Percentiles rank a stretch among this genome's conserved stretches.
These are phyloP conservation scores for Pluvialis apricaria DNA, from an alignment of 2,113 vertebrate species.

Conservation along the genomic window DNA sequence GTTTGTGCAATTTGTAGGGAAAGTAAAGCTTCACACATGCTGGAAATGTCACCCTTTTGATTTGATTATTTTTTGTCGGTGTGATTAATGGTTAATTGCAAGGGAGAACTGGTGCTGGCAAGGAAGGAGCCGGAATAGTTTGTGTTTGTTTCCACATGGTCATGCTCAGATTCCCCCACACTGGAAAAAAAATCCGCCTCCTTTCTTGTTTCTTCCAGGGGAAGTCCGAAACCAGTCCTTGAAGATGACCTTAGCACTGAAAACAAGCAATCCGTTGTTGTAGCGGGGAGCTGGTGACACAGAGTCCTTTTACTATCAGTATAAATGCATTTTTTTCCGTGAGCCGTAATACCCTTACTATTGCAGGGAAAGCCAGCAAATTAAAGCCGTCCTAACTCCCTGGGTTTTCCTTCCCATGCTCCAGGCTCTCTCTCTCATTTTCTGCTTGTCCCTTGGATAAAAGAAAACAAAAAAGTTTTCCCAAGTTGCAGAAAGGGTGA, in stretches of 20 bases:
- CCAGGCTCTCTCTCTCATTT: not conserved
- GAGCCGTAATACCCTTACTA: not conserved
- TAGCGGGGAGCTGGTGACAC: constrained; percentile 6
- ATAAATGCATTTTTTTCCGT: constrained; percentile 44
- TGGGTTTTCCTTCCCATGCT: not conserved
- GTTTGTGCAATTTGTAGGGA: not conserved
- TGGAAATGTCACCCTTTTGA: not conserved
- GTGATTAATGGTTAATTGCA: constrained; percentile 19
- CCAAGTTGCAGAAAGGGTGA: not conserved
- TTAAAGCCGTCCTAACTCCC: not conserved
- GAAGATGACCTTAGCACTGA: constrained; percentile 58
- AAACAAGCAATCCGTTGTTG: constrained; percentile 56
- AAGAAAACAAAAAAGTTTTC: not conserved
- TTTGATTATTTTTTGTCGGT: not conserved
- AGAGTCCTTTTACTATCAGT: constrained; percentile 49
- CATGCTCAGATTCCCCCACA: not conserved
- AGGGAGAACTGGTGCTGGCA: not conserved
- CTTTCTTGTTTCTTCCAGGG: constrained; percentile 45
- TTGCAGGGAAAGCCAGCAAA: not conserved
- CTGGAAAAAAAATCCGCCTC: constrained; percentile 10
- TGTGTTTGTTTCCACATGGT: constrained; percentile 10
- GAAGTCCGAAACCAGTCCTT: constrained; percentile 44
- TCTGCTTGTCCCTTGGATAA: not conserved
- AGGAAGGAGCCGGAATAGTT: not conserved
- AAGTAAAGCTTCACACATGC: not conserved